A percentile compares a stretch with the other conserved stretches of the same genome.
Evolutionary conservation across 1,140 invertebrate species (phyloP).

Genomic region (Wasmannia auropunctata): DNA sequence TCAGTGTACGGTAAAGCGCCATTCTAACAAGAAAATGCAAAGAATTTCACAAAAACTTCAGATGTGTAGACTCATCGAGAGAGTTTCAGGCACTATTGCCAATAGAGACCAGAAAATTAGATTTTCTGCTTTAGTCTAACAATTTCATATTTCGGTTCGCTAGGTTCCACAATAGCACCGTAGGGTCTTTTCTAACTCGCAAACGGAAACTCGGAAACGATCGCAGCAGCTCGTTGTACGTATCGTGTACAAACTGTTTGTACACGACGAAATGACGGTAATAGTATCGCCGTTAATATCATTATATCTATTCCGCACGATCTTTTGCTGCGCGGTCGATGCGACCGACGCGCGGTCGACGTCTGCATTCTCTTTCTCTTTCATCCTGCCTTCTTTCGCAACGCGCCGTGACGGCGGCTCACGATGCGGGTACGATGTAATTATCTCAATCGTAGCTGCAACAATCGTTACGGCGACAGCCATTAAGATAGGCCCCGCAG

Average conservation of each 20-base stretch:
- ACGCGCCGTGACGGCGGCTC: constrained; percentile 33
- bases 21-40: background rate
- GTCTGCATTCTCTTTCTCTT: constrained; percentile 49
- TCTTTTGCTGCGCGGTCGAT: background rate
- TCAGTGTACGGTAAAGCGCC: background rate
- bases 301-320: constrained; percentile 52
- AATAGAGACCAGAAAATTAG: background rate
- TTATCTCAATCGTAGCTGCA: constrained; percentile 57
- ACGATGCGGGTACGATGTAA: constrained; percentile 39
- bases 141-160: background rate
- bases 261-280: constrained; percentile 23
- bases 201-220: background rate
- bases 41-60: background rate
- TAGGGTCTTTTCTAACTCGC: background rate
- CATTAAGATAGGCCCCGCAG: constrained; percentile 10
- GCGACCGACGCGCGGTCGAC: constrained; percentile 14
- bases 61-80: background rate
- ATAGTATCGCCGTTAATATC: constrained; percentile 39
- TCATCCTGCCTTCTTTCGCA: constrained; percentile 38
- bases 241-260: constrained; percentile 12
- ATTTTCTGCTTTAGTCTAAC: background rate
- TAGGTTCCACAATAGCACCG: background rate
- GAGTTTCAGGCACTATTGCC: background rate
- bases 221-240: background rate
- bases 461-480: constrained; percentile 45